phyloP scores from a whole-genome alignment of 1,140 invertebrate genomes.

The Calliphora vicina region DNA sequence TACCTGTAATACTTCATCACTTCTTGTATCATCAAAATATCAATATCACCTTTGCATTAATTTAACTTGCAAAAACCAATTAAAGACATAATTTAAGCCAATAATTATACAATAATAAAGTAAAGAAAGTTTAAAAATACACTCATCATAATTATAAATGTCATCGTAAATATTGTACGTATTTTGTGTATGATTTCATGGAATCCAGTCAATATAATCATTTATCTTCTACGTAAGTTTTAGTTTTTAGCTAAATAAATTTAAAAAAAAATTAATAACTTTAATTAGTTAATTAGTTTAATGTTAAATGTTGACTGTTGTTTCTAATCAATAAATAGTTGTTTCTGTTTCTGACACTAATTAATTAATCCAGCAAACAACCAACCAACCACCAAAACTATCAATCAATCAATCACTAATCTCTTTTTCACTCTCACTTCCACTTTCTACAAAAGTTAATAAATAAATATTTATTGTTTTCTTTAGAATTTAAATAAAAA shows the following conservation, averaged over 20 bases:
- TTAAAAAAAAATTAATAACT: neutral
- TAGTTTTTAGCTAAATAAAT: neutral
- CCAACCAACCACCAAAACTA: neutral
- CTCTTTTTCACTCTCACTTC: neutral
- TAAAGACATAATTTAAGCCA: neutral
- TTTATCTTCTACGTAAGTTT: slow-evolving; percentile 3
- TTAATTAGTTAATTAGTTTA: neutral
- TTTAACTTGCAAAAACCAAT: neutral
- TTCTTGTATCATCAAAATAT: neutral
- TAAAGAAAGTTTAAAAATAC: neutral
- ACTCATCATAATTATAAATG: neutral
- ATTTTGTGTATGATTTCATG: neutral
- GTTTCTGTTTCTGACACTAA: neutral
- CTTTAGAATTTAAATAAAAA: too few relatives aligned
- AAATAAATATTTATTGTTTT: neutral
- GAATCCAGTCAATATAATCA: slow-evolving; percentile 1
- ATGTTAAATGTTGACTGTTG: neutral
- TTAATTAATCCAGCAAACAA: neutral
- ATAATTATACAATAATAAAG: neutral
- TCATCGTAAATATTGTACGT: neutral
- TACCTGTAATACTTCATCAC: neutral
- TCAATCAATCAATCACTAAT: neutral
- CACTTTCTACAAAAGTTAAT: neutral
- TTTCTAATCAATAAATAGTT: neutral
- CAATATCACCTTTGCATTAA: neutral